Conservation (phyloP, 1,140 invertebrate species). For the Drosophila truncata region DNA sequence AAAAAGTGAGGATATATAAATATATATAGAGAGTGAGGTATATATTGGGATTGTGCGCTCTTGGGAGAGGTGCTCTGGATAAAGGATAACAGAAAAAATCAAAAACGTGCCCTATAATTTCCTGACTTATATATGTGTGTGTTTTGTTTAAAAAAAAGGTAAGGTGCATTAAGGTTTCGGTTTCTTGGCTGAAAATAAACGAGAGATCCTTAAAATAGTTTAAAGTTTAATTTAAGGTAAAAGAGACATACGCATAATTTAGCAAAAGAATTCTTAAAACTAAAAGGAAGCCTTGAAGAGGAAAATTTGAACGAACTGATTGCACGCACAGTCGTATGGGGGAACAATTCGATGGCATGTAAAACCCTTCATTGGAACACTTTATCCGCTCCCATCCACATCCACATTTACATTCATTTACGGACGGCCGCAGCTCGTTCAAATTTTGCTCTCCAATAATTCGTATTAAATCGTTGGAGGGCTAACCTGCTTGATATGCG, state of each 20-base stretch:
- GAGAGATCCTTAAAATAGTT: slow-evolving; percentile 42
- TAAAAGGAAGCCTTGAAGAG: slow-evolving; percentile 29
- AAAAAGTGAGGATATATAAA: slow-evolving; percentile 38
- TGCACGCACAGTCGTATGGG: slow-evolving; percentile 3
- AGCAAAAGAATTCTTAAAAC: slow-evolving; percentile 15
- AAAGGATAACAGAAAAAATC: slow-evolving; percentile 37
- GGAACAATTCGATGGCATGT: neutral
- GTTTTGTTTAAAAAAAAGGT: neutral
- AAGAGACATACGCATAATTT: slow-evolving; percentile 35
- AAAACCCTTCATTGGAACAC: slow-evolving; percentile 1
- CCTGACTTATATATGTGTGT: slow-evolving; percentile 37
- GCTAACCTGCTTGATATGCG: slow-evolving; percentile 80
- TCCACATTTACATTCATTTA: neutral
- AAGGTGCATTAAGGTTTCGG: slow-evolving; percentile 8
- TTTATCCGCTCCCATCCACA: slow-evolving; percentile 4
- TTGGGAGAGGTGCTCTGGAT: slow-evolving; percentile 39
- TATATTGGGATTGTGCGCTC: slow-evolving; percentile 45
- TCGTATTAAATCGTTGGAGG: slow-evolving; percentile 49
- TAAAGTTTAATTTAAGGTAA: slow-evolving; percentile 32
- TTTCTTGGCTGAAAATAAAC: slow-evolving; percentile 46
- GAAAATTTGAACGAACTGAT: slow-evolving; percentile 51
- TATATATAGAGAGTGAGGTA: slow-evolving; percentile 20
- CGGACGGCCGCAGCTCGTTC: slow-evolving; percentile 50
- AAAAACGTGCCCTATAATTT: slow-evolving; percentile 36
- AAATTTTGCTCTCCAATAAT: slow-evolving; percentile 61